Percentiles rank a stretch among this genome's conserved stretches.
phyloP scores from a whole-genome alignment of 1,140 invertebrate species.

The Megalopta genalis region DNA sequence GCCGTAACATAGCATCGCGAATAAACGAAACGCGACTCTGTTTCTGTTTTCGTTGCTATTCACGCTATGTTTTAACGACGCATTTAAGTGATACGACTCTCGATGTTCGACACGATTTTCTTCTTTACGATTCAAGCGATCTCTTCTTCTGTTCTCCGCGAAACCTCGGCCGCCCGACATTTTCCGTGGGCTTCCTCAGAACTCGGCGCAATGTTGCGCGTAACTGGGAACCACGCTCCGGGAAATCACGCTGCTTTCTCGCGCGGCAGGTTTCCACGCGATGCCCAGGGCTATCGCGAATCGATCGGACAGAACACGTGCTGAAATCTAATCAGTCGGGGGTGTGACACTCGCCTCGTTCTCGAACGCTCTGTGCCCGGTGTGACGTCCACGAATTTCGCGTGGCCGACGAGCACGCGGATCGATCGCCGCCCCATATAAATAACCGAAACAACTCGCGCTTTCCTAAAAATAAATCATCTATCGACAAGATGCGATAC shows the following conservation, averaged over 20 bases:
- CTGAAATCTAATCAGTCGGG: slow-evolving; percentile 61
- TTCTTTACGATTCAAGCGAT: too few relatives aligned
- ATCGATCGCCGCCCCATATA: neutral
- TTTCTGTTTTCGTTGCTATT: too few relatives aligned
- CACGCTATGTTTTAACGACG: too few relatives aligned
- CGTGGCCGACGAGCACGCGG: neutral
- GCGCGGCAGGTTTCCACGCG: slow-evolving; percentile 16
- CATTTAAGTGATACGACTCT: too few relatives aligned
- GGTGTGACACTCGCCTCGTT: slow-evolving; percentile 34
- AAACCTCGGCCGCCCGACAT: neutral
- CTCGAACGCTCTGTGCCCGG: neutral
- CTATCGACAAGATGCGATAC: too few relatives aligned
- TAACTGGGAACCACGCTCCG: neutral
- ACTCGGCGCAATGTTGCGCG: neutral
- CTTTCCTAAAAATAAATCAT: too few relatives aligned
- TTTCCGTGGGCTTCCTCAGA: neutral
- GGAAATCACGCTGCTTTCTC: slow-evolving; percentile 9
- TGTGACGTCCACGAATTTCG: slow-evolving; percentile 1
- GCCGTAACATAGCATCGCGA: too few relatives aligned
- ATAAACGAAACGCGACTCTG: too few relatives aligned
- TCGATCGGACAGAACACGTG: slow-evolving; percentile 50
- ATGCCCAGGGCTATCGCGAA: slow-evolving; percentile 8
- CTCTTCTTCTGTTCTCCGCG: too few relatives aligned
- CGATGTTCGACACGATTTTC: too few relatives aligned
- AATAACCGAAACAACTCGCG: neutral